Percentiles rank a stretch among this genome's conserved stretches.
Conservation (phyloP, 2,888 invertebrate species). For the Platycnemis pennipes region DNA sequence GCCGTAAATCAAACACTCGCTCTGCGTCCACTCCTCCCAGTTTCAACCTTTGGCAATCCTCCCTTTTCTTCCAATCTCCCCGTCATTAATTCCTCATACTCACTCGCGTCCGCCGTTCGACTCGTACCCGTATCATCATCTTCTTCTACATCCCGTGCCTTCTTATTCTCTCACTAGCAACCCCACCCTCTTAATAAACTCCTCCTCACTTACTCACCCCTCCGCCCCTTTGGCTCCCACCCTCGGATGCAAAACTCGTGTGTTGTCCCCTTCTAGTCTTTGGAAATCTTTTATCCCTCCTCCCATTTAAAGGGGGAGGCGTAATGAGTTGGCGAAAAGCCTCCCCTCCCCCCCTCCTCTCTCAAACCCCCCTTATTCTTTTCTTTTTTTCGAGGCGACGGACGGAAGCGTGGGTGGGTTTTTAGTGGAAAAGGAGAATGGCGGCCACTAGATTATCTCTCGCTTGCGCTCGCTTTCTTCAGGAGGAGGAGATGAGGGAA, state of each 20-base stretch:
- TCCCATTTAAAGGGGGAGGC: neutral
- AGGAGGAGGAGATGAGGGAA: neutral
- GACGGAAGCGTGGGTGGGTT: constrained; percentile 26
- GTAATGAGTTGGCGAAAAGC: constrained; percentile 62
- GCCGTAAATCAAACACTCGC: neutral
- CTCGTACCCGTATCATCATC: too few relatives aligned
- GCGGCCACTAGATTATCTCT: constrained; percentile 48
- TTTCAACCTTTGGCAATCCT: neutral
- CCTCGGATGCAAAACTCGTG: constrained; percentile 10
- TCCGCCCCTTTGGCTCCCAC: neutral
- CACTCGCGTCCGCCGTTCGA: neutral
- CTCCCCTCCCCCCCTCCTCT: neutral
- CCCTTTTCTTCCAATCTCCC: neutral
- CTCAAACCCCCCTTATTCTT: neutral
- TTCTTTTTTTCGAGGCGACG: neutral
- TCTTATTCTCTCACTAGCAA: neutral
- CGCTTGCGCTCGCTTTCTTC: neutral
- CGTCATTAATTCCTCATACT: constrained; percentile 29
- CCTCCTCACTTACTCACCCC: neutral
- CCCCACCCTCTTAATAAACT: neutral
- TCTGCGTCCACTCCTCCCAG: neutral
- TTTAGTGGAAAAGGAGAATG: constrained; percentile 21
- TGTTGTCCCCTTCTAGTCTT: neutral
- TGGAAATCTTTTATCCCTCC: constrained; percentile 13
- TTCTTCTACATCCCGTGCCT: neutral